Conservation (phyloP, 2,888 invertebrate genomes). For the Galerucella calmariensis region DNA sequence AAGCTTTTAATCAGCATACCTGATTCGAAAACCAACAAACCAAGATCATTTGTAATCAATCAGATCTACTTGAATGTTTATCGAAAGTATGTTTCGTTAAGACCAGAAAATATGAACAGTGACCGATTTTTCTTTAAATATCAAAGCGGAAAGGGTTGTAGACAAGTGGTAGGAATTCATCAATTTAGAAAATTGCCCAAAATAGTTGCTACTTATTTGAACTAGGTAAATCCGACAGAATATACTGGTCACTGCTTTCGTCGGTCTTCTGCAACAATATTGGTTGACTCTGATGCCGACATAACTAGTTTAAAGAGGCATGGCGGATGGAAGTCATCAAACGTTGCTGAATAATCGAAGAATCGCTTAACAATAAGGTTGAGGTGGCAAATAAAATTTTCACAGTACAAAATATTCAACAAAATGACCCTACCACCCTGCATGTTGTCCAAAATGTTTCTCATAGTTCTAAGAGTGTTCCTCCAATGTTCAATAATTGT, state of each 20-base stretch:
- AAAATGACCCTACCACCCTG: neutral
- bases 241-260: constrained; percentile 20
- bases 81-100: too few species aligned
- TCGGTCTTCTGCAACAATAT: constrained; percentile 8
- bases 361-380: constrained; percentile 28
- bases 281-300: constrained; percentile 7
- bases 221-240: neutral
- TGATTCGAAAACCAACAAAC: too few species aligned
- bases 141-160: too few species aligned
- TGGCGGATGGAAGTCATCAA: constrained; percentile 3
- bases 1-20: too few species aligned
- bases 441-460: too few species aligned
- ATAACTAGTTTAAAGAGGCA: neutral
- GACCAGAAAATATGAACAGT: too few species aligned
- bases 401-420: neutral
- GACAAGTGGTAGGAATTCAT: constrained; percentile 4
- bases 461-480: too few species aligned
- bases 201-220: constrained; percentile 1
- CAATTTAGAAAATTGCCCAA: constrained; percentile 6
- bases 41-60: too few species aligned
- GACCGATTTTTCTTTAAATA: too few species aligned
- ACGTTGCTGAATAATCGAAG: constrained; percentile 8
- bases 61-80: too few species aligned
- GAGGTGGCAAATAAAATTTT: constrained; percentile 2
- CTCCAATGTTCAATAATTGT: too few species aligned